Evolutionary conservation across 2,797 vertebrate species (phyloP), one percentile per base, ranked within the genome.

Genomic region (Tarsius wallacei): DNA sequence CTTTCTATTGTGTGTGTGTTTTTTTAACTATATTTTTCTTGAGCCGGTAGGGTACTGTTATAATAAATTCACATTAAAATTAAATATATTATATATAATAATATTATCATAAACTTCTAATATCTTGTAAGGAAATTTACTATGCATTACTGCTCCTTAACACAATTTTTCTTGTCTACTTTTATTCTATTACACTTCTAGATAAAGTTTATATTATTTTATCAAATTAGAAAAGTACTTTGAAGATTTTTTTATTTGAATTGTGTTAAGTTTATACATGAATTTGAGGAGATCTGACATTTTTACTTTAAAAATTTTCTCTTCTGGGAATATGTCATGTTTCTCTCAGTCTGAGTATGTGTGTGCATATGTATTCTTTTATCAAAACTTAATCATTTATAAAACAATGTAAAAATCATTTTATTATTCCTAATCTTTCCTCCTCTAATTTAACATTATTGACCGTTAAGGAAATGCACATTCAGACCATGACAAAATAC

Each of bases 31-130:
- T 42, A 42, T 42, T 42, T 42, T 42, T 42, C 42, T 42, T 42
- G 42, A 71, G 1, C 15, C 0, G 64, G 5, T 26, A 77, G 66
- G 8, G 57, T 15, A 55, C 77, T 87, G 64, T 71, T 90, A 81
- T 82, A 78, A 28, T 85, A 57, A 49, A 82, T 92, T 93, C 64
- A 81, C 2, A 74, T 63, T 57, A 93, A 85, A 81, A 77, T 90
- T 76, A 93, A 47, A 33, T 74, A 33, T 22, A 68, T 78, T 42
- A 9, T 17, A 47, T 61, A 36, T 94, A 66, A 94, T 19, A 80
- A 33, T 59, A 80, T 61, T 42, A 86, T 19, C 2, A 71, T 81
- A 57, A 80, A 61, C 21, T 71, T 59, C 63, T 91, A 89, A 51
- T 80, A 42, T 74, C 9, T 83, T 59, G 0, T 63, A 86, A 36